Evolutionary conservation across 1,140 invertebrate species (phyloP).

Genomic region (Drosophila eugracilis): DNA sequence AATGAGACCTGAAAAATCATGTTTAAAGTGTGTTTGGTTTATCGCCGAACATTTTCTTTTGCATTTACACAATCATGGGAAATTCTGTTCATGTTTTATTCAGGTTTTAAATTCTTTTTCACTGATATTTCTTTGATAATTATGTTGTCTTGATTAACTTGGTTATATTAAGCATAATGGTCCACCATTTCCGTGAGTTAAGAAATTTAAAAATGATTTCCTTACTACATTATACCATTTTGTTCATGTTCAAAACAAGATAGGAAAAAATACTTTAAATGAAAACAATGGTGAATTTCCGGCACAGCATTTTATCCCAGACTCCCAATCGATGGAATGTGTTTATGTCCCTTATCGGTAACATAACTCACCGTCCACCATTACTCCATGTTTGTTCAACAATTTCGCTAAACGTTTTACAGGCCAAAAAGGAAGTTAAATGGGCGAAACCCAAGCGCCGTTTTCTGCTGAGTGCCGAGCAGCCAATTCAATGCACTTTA

Average conservation of each 20-base stretch:
- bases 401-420: conserved; percentile 50
- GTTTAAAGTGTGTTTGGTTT: conserved; percentile 13
- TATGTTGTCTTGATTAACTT: neutral
- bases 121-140: conserved; percentile 2
- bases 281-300: conserved; percentile 11
- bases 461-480: conserved; percentile 31
- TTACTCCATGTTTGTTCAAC: conserved; percentile 44
- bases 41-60: neutral
- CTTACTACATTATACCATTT: neutral
- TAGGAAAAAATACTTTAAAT: conserved; percentile 30
- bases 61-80: neutral
- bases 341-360: conserved; percentile 3
- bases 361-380: conserved; percentile 11
- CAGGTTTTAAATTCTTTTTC: neutral
- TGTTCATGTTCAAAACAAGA: neutral
- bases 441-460: conserved; percentile 1
- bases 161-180: neutral
- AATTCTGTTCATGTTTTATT: conserved; percentile 12
- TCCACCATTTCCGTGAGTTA: neutral
- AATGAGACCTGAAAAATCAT: conserved; percentile 14
- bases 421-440: conserved; percentile 9
- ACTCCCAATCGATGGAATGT: conserved; percentile 3
- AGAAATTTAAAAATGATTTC: too few species aligned
- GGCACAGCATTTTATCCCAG: conserved; percentile 5
- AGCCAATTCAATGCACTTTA: conserved; percentile 75